Conservation (phyloP, 2,113 vertebrate species). For the Saguinus midas region DNA sequence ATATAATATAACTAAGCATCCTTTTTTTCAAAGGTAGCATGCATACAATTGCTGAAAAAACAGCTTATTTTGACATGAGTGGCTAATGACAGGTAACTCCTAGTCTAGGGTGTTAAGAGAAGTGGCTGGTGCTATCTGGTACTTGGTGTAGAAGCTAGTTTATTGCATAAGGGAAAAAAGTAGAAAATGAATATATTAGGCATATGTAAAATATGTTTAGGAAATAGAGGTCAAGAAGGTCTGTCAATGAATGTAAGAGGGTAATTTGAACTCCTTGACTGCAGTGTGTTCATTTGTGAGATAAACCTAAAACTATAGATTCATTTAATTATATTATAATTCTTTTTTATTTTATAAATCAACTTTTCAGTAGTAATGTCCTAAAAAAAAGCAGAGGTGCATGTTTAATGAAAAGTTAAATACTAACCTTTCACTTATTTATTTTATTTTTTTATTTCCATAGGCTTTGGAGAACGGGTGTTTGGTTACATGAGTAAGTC, state of each 20-base stretch:
- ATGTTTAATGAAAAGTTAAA: neutral
- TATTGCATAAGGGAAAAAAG: neutral
- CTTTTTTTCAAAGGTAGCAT: neutral
- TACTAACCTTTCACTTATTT: neutral
- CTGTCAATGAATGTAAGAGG: neutral
- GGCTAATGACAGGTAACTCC: neutral
- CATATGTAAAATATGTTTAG: neutral
- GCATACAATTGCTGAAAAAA: neutral
- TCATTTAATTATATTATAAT: neutral
- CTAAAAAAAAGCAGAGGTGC: neutral
- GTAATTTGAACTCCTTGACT: neutral
- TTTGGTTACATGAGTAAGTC: too few relatives aligned
- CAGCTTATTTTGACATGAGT: neutral
- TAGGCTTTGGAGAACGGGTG: too few relatives aligned
- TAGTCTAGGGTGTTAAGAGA: neutral
- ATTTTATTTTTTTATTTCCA: too few relatives aligned
- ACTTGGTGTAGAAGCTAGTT: too few relatives aligned
- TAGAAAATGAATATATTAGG: neutral
- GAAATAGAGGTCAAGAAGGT: neutral
- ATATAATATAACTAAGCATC: neutral
- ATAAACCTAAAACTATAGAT: neutral
- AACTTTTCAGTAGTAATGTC: neutral
- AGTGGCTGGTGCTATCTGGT: neutral
- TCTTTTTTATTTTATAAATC: neutral
- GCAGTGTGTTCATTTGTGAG: neutral